Conservation (phyloP, 2,113 vertebrate species). For the Nestor notabilis region DNA sequence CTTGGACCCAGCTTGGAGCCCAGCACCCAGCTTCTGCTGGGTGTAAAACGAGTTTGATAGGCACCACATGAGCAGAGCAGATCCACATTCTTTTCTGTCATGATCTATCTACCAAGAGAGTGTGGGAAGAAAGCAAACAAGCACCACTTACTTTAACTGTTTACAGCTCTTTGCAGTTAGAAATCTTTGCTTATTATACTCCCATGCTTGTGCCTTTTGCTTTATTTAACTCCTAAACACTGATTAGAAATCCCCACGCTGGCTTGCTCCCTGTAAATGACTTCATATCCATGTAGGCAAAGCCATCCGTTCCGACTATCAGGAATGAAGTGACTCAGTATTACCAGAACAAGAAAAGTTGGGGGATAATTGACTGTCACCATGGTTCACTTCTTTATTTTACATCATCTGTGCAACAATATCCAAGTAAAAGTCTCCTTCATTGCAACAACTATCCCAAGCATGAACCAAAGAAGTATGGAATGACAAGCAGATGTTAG, state of each 20-base stretch:
- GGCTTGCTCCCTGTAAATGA: neutral
- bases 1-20: neutral
- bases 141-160: neutral
- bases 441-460: neutral
- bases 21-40: fast-evolving
- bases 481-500: neutral
- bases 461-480: neutral
- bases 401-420: neutral
- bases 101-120: neutral
- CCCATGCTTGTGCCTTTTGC: neutral
- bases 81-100: neutral
- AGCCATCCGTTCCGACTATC: neutral
- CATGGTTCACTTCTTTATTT: neutral
- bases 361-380: neutral
- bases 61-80: neutral
- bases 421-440: neutral
- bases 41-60: neutral
- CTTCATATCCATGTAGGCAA: neutral
- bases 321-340: neutral
- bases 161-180: neutral
- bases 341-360: neutral
- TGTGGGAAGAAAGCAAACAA: neutral
- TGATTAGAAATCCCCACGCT: neutral
- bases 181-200: neutral
- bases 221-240: neutral